Evolutionary conservation across 2,797 vertebrate genomes (phyloP).

Genomic region (Pipistrellus kuhlii): DNA sequence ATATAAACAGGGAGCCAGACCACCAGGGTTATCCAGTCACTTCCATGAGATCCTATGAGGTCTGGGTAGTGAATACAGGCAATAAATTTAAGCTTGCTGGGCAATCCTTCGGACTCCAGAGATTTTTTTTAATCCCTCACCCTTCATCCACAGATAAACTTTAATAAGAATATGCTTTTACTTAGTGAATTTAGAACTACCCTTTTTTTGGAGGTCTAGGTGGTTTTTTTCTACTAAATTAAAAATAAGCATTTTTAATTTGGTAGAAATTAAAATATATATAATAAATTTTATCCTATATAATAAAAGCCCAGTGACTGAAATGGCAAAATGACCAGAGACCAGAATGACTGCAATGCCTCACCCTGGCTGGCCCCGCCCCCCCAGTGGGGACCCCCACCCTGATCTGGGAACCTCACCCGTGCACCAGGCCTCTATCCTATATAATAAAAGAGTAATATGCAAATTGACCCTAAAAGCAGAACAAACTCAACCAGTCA

Average conservation of each 20-base stretch:
- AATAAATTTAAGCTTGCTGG: background rate
- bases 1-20: background rate
- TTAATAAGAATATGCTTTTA: background rate
- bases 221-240: constrained; percentile 21
- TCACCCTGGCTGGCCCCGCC: no score
- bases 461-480: no score
- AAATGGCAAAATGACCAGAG: no score
- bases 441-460: no score
- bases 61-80: background rate
- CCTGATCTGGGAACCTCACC: no score
- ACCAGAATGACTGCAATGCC: no score
- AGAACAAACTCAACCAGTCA: no score
- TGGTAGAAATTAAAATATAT: no score
- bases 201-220: background rate
- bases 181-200: background rate
- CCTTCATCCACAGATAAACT: background rate
- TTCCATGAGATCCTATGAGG: background rate
- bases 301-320: no score
- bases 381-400: no score
- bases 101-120: background rate
- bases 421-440: no score
- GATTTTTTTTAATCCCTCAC: background rate
- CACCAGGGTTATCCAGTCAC: background rate
- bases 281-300: no score
- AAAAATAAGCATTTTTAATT: background rate